Evolutionary conservation across 2,888 invertebrate species (phyloP), one percentile per base, ranked within the genome.

Genomic region (Drymonia ruficornis): DNA sequence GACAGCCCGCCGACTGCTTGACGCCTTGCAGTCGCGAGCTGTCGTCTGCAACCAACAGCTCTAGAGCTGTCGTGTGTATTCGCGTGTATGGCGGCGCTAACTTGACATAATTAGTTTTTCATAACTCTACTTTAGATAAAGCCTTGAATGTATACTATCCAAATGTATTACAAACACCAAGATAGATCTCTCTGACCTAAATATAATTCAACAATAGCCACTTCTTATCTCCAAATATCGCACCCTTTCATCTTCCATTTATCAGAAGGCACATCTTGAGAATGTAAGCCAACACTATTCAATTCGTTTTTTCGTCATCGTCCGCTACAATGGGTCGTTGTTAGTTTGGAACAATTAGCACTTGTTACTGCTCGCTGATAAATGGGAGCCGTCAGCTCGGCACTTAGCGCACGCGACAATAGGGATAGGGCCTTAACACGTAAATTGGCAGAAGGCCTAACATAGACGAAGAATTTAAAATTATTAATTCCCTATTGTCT

Each of bases 281-380:
- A 43, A 13, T 13, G 11, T 23, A 43, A 43, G 13, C 11, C 13
- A 19, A 43, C 43, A 4, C 19, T 45, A 45, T 28, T 23, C 28
- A 28, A 45, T 28, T 45, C 28, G 8, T 45, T 45, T n/a, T 45
- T 13, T 45, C 23, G 15, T 2, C 15, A 9, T 45, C 15, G 28
- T 45, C n/a, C 28, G 28, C n/a, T 28, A 45, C 45, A 45, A 45
- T 45, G 11, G 12, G 6, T 44, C 19, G 45, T 28, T 15, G 4
- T n/a, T 23, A 45, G 12, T n/a, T 45, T n/a, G 28, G 45, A 13
- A 28, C 28, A 45, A 28, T 45, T 45, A 28, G 28, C 45, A 45
- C 28, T 45, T 28, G 45, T 28, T n/a, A n/a, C n/a, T n/a, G n/a
- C n/a, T n/a, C n/a, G n/a, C n/a, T 45, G 45, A 45, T 45, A 45